Evolutionary conservation across 2,888 invertebrate species (phyloP).

Genomic region (Acheta domesticus): DNA sequence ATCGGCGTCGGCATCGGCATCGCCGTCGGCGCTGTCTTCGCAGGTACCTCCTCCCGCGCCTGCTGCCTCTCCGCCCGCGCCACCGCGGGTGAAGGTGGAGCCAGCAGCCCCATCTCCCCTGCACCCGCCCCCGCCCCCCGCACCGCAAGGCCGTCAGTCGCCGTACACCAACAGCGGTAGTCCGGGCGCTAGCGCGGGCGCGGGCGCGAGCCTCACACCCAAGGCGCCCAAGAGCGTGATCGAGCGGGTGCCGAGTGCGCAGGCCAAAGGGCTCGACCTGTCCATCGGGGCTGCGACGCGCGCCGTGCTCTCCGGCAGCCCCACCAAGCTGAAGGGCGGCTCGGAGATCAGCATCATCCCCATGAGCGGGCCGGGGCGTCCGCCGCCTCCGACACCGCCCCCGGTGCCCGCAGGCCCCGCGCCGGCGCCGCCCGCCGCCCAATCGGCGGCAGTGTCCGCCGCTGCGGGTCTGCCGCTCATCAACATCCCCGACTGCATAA

Average conservation of each 20-base stretch:
- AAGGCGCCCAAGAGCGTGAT: not conserved
- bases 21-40: not conserved
- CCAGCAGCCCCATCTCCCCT: not conserved
- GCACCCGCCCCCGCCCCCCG: not conserved
- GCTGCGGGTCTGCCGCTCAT: conserved; percentile 24
- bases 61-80: not conserved
- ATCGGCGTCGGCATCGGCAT: not conserved
- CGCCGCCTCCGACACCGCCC: conserved; percentile 12
- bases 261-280: conserved; percentile 21
- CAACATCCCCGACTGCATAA: conserved; percentile 36
- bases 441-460: not conserved
- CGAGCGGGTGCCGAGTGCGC: not conserved
- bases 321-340: conserved; percentile 25
- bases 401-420: not conserved
- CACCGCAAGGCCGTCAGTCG: too few species aligned
- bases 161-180: too few species aligned
- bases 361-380: conserved; percentile 39
- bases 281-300: not conserved
- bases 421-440: not conserved
- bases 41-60: not conserved
- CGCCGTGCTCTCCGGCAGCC: not conserved
- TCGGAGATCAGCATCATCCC: conserved; percentile 27
- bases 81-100: not conserved
- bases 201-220: not conserved
- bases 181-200: not conserved